Base-by-base conservation (phyloP, 2,797 vertebrate genomes). In the Peromyscus melanophrys region DNA sequence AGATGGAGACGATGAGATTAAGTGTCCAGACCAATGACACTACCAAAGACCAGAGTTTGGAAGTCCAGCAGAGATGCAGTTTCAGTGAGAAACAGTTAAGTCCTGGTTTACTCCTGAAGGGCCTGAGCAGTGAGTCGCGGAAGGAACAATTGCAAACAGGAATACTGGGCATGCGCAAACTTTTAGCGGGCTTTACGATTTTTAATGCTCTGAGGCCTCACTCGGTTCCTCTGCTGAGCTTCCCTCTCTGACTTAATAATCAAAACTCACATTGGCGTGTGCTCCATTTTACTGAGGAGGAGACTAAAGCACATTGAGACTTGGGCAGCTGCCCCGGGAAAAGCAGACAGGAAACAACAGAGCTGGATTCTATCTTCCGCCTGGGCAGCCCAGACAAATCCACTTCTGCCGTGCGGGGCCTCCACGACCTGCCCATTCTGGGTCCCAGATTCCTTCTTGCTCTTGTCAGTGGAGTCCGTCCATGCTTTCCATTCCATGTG, bases 161-260 rank as follows among this genome's bases (percentile, higher is more conserved):
- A 21, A 93, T 63, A 65, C 10, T 49, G 31, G 59, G 94, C 85
- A 92, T 31, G 16, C 40, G 31, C 67, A 67, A 87, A 49, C 90
- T 27, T 80, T 71, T 76, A 76, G n/a, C 67, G 43, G 4, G 3
- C 21, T 88, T 77, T 94, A 23, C 4, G 14, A 19, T 43, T 57
- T 85, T 92, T 88, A 81, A 69, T 16, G 27, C 7, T 46, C 13
- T 43, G 25, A 95, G 55, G 91, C 43, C 88, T 92, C n/a, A 61
- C 63, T 96, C 29, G 67, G 2, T 75, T 17, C 31, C 85, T 21
- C 92, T 75, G 16, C 16, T 61, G 3, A 55, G n/a, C 8, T 87
- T 97, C 55, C 52, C n/a, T 69, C 69, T 91, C 69, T 6, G 9
- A 29, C 29, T 73, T 40, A 31, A 4, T 52, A 13, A 7, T 43